Base-by-base conservation (phyloP, 2,113 vertebrate genomes). In the Notothenia coriiceps region DNA sequence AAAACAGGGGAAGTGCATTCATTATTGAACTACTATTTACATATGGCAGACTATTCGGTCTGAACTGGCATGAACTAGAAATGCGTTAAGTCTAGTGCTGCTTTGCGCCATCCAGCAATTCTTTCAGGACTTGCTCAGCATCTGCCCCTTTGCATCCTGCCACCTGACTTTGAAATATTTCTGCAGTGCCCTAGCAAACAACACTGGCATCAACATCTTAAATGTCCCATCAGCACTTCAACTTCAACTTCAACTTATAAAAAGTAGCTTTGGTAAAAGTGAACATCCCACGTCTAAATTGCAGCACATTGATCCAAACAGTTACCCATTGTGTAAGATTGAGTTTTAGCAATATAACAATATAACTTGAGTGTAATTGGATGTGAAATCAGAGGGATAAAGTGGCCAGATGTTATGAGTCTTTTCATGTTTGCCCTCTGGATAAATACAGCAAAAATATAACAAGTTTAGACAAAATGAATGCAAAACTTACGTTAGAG, bases 11-110 rank as follows among this genome's bases (percentile, higher is more conserved):
- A 94, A 94, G 94, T 88, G 92, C 93, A 95, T 95, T 94, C 90
- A 95, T 95, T 94, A 95, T 93, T 95, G 91, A 95, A 93, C 87
- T 87, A 75, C 70, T 94, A 93, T 96, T 95, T 95, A 93, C 94
- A 95, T 95, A 94, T 80, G 86, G 91, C 85, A 92, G 82, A 89
- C 90, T 89, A 88, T 93, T 94, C 93, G 92, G 91, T 94, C 92
- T 95, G 93, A 93, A 94, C 93, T 90, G 74, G 85, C 83, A 90
- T 93, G 80, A 93, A 94, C 92, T 93, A 90, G 92, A 93, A 89
- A 73, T 90, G 87, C 70, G 64, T 90, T 93, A 89, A 92, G 91
- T 91, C 82, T 79, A 61, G 79, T 68, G 72, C 70, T 70, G 82
- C 83, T 91, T 89, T 74, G 79, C 79, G 20, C 75, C 77, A 65